Conservation (phyloP, 2,888 invertebrate genomes). For the Orthonevra nobilis region DNA sequence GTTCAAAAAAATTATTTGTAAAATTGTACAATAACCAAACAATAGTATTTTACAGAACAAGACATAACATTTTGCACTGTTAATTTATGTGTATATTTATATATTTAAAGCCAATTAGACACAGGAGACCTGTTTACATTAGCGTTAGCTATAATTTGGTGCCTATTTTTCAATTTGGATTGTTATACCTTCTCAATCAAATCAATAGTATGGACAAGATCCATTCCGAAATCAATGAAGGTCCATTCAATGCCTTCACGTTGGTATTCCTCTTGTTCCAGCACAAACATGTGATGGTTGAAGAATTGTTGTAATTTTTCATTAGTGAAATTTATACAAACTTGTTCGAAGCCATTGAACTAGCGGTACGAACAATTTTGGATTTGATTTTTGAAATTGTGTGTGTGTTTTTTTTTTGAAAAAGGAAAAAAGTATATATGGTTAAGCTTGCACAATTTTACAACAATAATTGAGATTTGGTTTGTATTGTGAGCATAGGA, state of each 20-base stretch:
- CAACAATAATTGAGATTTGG: no score
- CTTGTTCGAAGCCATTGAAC: constrained; percentile 99
- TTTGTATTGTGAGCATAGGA: no score
- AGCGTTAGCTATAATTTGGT: no score
- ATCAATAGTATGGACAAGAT: constrained; percentile 98
- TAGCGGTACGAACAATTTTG: no score
- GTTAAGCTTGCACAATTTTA: no score
- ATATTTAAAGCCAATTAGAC: no score
- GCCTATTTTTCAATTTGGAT: no score
- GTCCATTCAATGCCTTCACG: constrained; percentile 98
- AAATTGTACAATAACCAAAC: constrained; percentile 97
- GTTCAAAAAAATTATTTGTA: constrained; percentile 97
- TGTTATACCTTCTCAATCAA: constrained; percentile 94
- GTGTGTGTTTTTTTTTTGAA: no score
- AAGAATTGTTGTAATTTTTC: constrained; percentile 99
- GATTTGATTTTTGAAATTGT: no score
- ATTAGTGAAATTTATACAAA: constrained; percentile 99
- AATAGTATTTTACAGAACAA: constrained; percentile 91
- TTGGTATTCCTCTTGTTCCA: constrained; percentile 99
- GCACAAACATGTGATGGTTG: constrained; percentile 99
- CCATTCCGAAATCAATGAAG: constrained; percentile 99
- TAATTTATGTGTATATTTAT: no score
- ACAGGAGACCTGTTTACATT: no score
- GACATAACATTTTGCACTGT: constrained; percentile 78
- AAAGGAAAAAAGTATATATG: no score